Conservation (phyloP, 2,888 invertebrate genomes). For the Acrobasis repandana region DNA sequence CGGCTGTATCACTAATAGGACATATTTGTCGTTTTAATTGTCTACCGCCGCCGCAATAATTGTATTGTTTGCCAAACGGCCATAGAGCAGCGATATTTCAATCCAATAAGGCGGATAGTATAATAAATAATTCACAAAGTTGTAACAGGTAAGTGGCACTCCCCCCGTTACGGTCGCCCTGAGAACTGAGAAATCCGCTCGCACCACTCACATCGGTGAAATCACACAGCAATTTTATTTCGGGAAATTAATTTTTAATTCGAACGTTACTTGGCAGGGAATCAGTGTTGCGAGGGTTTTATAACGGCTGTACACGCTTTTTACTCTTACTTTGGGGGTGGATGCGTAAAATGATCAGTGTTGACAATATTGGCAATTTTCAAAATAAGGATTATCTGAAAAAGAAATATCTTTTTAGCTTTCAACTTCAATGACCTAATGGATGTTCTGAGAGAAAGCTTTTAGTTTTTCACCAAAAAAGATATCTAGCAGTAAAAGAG, state of each 20-base stretch:
- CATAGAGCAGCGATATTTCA: conserved; percentile 62
- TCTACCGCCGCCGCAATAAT: conserved; percentile 42
- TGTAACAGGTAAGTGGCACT: conserved; percentile 80
- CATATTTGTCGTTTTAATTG: conserved; percentile 34
- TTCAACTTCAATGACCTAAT: too few relatives aligned
- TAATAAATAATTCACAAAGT: conserved; percentile 79
- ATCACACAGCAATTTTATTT: conserved; percentile 68
- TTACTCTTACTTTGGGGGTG: neutral
- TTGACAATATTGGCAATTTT: neutral
- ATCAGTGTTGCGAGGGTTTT: conserved; percentile 38
- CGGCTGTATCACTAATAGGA: conserved; percentile 24
- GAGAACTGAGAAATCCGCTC: conserved; percentile 59
- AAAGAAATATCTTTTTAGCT: too few relatives aligned
- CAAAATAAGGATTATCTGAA: too few relatives aligned
- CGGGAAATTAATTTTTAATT: conserved; percentile 68
- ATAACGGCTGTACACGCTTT: conserved; percentile 27
- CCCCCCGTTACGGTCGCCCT: conserved; percentile 66
- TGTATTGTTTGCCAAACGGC: conserved; percentile 52
- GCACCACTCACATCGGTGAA: conserved; percentile 51
- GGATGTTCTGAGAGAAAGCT: too few relatives aligned
- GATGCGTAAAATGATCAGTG: neutral
- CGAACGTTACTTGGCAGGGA: conserved; percentile 41
- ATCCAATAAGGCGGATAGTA: conserved; percentile 77
- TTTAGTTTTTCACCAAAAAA: too few relatives aligned
- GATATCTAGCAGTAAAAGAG: too few relatives aligned